Percentiles rank a stretch among this genome's conserved stretches.
Evolutionary conservation across 2,888 invertebrate species (phyloP).

Genomic region (Himalopsyche kuldschensis): DNA sequence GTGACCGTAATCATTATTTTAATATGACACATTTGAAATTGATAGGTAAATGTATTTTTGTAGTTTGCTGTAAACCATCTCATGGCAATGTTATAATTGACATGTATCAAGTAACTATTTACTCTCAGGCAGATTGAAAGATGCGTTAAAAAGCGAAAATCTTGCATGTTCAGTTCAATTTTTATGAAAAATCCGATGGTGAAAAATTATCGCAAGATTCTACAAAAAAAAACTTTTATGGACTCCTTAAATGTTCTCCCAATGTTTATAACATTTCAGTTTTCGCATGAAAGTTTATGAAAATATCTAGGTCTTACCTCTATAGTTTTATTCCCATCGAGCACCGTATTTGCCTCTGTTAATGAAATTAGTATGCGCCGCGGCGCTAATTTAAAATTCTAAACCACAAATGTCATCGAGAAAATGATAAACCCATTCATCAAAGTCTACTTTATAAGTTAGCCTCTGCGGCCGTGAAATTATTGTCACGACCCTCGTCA

Average conservation of each 20-base stretch:
- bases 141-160: too few species aligned
- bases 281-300: neutral
- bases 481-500: neutral
- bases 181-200: too few species aligned
- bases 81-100: too few species aligned
- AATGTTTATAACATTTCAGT: neutral
- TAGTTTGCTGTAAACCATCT: too few species aligned
- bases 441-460: neutral
- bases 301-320: neutral
- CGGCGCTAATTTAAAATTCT: neutral
- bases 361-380: neutral
- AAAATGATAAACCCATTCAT: neutral
- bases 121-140: too few species aligned
- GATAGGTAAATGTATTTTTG: too few species aligned
- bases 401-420: neutral
- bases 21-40: too few species aligned
- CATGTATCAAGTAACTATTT: too few species aligned
- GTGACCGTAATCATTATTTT: too few species aligned
- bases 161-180: too few species aligned
- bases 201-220: too few species aligned
- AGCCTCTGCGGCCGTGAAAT: slow-evolving; percentile 1
- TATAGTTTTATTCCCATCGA: neutral
- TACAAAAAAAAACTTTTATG: too few species aligned
- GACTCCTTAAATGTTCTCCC: neutral
- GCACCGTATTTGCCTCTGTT: neutral